Conservation (phyloP, 1,140 invertebrate species). For the Drosophila pseudoananassae region DNA sequence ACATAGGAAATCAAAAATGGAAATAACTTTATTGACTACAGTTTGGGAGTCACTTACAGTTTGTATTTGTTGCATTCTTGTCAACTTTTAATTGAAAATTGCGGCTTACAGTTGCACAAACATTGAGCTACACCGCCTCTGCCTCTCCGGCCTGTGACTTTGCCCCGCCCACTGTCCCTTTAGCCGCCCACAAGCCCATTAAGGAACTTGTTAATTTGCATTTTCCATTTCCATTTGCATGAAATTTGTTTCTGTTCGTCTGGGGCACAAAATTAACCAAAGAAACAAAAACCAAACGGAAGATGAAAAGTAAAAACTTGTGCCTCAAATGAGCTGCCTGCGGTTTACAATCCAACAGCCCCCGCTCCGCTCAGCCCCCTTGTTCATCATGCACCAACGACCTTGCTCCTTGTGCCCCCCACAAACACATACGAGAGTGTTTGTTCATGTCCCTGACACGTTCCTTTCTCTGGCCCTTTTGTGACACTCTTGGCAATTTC, state of each 20-base stretch:
- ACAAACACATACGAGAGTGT: slow-evolving; percentile 7
- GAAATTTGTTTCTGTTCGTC: slow-evolving; percentile 40
- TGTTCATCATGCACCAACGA: background rate
- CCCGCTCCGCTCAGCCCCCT: background rate
- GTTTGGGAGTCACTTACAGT: slow-evolving; percentile 1
- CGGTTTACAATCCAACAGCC: slow-evolving; percentile 8
- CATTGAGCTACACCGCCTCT: slow-evolving; percentile 3
- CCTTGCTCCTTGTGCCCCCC: background rate
- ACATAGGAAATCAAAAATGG: background rate
- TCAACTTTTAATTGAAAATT: slow-evolving; percentile 40
- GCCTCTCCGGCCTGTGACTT: background rate
- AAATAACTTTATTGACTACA: background rate
- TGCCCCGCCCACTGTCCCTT: background rate
- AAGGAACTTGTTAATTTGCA: slow-evolving; percentile 62
- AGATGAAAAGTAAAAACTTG: slow-evolving; percentile 27
- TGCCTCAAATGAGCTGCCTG: slow-evolving; percentile 54
- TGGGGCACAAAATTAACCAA: slow-evolving; percentile 28
- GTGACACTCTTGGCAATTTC: slow-evolving; percentile 57
- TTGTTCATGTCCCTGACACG: slow-evolving; percentile 19
- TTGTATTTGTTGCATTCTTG: background rate
- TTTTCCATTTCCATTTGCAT: slow-evolving; percentile 56
- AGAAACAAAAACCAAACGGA: slow-evolving; percentile 25
- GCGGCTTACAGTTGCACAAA: slow-evolving; percentile 9
- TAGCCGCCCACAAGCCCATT: slow-evolving; percentile 31
- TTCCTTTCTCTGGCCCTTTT: slow-evolving; percentile 27